Conservation (phyloP, 1,140 invertebrate genomes). For the Platorchestia sp. region DNA sequence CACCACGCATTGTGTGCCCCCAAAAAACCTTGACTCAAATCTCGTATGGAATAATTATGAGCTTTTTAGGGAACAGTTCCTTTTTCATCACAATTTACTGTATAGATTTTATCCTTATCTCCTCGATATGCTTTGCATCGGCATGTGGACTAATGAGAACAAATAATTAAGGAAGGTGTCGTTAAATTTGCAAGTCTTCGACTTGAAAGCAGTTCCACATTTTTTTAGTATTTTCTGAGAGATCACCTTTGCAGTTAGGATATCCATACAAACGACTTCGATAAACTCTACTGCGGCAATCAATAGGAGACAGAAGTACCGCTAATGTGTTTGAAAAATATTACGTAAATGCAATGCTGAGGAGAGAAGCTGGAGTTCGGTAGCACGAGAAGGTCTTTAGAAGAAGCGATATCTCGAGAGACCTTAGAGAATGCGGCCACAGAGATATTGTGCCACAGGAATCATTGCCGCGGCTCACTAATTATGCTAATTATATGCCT, state of each 20-base stretch:
- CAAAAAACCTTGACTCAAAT: neutral
- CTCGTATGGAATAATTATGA: neutral
- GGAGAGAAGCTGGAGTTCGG: neutral
- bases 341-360: neutral
- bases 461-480: conserved; percentile 13
- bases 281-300: neutral
- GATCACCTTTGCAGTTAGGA: neutral
- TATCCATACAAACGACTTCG: neutral
- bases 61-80: neutral
- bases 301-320: neutral
- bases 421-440: neutral
- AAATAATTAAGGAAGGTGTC: neutral
- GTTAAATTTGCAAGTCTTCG: neutral
- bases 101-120: neutral
- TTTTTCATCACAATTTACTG: neutral
- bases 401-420: neutral
- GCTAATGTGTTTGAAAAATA: neutral
- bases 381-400: neutral
- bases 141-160: neutral
- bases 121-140: neutral
- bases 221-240: neutral
- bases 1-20: neutral
- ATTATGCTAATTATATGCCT: conserved; percentile 50
- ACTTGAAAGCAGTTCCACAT: neutral
- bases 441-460: conserved; percentile 20